These are phyloP conservation scores for Nemapogon koenigi DNA, from an alignment of 2,888 invertebrate genomes.

Conservation along the genomic window DNA sequence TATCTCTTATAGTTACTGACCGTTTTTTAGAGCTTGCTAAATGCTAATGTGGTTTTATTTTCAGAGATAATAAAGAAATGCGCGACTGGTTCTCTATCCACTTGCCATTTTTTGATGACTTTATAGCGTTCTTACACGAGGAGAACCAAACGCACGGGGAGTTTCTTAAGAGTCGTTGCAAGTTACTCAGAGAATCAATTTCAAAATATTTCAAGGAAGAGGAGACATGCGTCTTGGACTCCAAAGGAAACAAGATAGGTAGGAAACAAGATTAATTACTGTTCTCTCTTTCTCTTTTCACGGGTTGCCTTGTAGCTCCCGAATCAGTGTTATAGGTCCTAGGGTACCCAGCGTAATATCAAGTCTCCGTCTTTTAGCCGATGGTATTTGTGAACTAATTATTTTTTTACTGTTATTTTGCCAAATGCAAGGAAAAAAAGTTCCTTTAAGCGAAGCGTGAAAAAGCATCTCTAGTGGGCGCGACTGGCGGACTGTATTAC, in stretches of 20 bases:
- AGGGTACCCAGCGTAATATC: too few species aligned
- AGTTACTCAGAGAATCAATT: slow-evolving; percentile 20
- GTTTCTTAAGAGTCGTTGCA: slow-evolving; percentile 19
- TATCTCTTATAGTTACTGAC: slow-evolving; percentile 4
- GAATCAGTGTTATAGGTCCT: too few species aligned
- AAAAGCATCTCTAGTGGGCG: too few species aligned
- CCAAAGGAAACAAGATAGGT: slow-evolving; percentile 2
- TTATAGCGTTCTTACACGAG: slow-evolving; percentile 67
- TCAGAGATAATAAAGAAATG: slow-evolving; percentile 62
- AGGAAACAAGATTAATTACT: too few species aligned
- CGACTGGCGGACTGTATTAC: too few species aligned
- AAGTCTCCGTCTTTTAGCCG: too few species aligned
- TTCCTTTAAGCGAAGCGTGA: too few species aligned
- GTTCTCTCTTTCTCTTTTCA: too few species aligned
- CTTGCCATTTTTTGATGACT: slow-evolving; percentile 71
- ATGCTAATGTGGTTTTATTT: slow-evolving; percentile 10
- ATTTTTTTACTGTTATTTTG: too few species aligned
- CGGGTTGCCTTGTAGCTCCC: too few species aligned
- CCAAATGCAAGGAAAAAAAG: too few species aligned
- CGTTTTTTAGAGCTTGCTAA: not conserved
- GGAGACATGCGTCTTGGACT: slow-evolving; percentile 2
- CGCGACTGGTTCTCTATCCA: slow-evolving; percentile 68
- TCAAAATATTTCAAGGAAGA: not conserved
- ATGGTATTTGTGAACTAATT: too few species aligned
- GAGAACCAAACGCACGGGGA: slow-evolving; percentile 57